Conservation (phyloP, 2,888 invertebrate species). For the Dryocosmus kuriphilus region DNA sequence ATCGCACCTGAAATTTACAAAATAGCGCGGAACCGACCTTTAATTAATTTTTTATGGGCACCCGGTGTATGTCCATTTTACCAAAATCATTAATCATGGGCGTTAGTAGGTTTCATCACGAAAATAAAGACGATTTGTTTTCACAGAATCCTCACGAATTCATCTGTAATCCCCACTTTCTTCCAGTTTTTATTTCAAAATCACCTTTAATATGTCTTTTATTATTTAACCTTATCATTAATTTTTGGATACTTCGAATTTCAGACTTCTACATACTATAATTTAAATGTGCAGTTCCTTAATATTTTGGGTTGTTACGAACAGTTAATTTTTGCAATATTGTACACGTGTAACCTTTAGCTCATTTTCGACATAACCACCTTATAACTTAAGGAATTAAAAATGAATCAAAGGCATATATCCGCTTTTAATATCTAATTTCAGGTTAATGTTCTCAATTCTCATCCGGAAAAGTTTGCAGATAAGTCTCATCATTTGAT, state of each 20-base stretch:
- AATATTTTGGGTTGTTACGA: neutral
- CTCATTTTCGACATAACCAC: neutral
- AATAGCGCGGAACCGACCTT: neutral
- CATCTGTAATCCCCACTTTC: neutral
- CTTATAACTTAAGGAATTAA: neutral
- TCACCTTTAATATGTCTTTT: neutral
- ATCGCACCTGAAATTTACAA: constrained; percentile 14
- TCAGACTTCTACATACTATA: too few relatives aligned
- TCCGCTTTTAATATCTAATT: neutral
- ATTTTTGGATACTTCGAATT: too few relatives aligned
- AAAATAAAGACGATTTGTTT: constrained; percentile 48
- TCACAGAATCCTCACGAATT: constrained; percentile 3
- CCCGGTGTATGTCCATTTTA: neutral
- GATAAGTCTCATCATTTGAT: neutral
- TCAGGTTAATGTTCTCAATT: neutral
- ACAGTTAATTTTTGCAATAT: neutral
- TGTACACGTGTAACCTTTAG: neutral
- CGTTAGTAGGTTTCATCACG: constrained; percentile 48
- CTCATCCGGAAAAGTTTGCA: neutral
- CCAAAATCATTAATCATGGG: constrained; percentile 39
- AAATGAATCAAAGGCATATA: neutral
- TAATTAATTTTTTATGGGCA: neutral
- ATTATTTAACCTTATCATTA: too few relatives aligned
- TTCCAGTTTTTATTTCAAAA: neutral
- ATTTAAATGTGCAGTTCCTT: too few relatives aligned